Evolutionary conservation across 2,113 vertebrate genomes (phyloP), one percentile per base, ranked within the genome.

Genomic region (Nestor notabilis): DNA sequence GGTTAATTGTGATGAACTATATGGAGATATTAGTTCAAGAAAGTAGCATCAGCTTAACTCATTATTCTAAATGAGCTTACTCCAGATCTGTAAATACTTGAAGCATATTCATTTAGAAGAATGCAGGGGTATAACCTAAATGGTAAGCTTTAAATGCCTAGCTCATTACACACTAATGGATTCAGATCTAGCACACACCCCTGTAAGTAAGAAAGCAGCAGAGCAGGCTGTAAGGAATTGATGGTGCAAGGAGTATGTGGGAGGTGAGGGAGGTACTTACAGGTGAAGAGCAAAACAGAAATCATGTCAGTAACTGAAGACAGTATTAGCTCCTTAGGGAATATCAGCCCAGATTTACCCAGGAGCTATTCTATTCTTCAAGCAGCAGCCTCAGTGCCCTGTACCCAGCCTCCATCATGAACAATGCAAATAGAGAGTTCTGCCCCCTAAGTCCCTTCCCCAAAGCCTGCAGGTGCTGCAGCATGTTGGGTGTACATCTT

Each of bases 51-150:
- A 76, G 20, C 58, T 93, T 85, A 91, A 75, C 33, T 87, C 55
- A 65, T 21, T 49, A 80, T 74, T 93, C 88, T 41, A 92, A 77
- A 81, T 63, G 16, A 90, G 55, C 53, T 81, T 70, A 70, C 25
- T 74, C 83, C 58, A 77, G 10, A 83, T 86, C 53, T 90, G 71
- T 61, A 86, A 93, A 89, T 95, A 90, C 69, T 74, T 76, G 24
- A 92, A 69, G 24, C 12, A 3, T 6, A 71, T 55, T 78, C 37
- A 64, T 53, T 84, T 84, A 78, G 52, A 85, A 50, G 43, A 90
- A 82, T 0, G 0, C 1, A 76, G 52, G 47, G 23, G 44, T 68
- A 61, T 47, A 93, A 93, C 33, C 65, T 76, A 82, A 70, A 63
- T 37, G 23, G 19, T 41, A 84, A 66, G 46, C 9, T 90, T 91